These are phyloP conservation scores for Mola mola DNA, from an alignment of 2,113 vertebrate species.

Conservation along the genomic window DNA sequence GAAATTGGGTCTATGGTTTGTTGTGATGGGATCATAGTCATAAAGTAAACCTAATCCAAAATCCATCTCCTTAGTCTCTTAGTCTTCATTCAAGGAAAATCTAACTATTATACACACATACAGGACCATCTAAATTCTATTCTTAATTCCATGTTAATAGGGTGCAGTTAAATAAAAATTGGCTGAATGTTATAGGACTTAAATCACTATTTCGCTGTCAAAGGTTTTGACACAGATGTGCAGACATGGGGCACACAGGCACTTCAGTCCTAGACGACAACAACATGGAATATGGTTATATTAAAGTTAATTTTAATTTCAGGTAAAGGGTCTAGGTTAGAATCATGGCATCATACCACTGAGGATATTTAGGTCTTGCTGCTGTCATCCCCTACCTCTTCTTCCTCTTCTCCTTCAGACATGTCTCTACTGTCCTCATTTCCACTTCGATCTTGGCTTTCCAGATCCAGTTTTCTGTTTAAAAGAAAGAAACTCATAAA, in stretches of 20 bases:
- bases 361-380: constrained; percentile 11
- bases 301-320: background rate
- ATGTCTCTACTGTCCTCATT: constrained; percentile 96
- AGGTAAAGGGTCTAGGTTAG: background rate
- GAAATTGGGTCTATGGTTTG: too few relatives aligned
- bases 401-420: constrained; percentile 87
- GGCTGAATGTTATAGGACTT: too few relatives aligned
- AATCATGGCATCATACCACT: constrained; percentile 40
- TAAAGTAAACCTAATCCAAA: too few relatives aligned
- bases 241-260: too few relatives aligned
- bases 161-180: too few relatives aligned
- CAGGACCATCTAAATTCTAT: too few relatives aligned
- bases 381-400: constrained; percentile 64
- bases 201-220: too few relatives aligned
- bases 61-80: too few relatives aligned
- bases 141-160: too few relatives aligned
- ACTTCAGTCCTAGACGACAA: background rate
- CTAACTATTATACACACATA: too few relatives aligned
- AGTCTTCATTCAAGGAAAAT: too few relatives aligned
- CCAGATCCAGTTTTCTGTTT: constrained; percentile 88
- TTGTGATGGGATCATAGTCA: background rate
- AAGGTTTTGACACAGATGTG: too few relatives aligned
- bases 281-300: background rate
- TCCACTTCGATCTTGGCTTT: constrained; percentile 87
- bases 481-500: background rate